Conservation (phyloP, 2,888 invertebrate species). For the Mythimna lalbum region DNA sequence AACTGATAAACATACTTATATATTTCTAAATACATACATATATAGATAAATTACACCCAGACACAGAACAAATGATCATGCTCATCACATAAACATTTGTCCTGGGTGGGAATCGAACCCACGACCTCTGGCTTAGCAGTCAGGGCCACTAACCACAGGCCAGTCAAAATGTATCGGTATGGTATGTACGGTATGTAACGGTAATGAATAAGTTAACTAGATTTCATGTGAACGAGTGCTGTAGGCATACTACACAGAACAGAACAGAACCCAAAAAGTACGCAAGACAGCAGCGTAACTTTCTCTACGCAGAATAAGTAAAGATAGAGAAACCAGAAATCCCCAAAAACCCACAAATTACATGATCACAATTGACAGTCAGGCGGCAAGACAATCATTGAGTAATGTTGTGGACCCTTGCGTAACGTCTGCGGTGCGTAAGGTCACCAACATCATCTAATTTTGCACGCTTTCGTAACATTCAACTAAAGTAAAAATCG, state of each 20-base stretch:
- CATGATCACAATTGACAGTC: slow-evolving; percentile 55
- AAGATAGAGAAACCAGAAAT: slow-evolving; percentile 31
- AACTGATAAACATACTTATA: too few species aligned
- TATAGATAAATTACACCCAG: too few species aligned
- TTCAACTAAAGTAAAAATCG: slow-evolving; percentile 74
- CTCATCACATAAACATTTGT: too few species aligned
- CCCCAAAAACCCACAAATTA: slow-evolving; percentile 48
- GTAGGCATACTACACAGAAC: background rate
- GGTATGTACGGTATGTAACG: too few species aligned
- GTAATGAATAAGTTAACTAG: background rate
- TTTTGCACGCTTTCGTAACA: slow-evolving; percentile 87
- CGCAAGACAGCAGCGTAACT: slow-evolving; percentile 16
- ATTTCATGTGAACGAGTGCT: background rate
- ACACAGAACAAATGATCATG: too few species aligned
- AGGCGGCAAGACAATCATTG: slow-evolving; percentile 56
- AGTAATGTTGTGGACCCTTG: slow-evolving; percentile 68
- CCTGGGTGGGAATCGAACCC: too few species aligned
- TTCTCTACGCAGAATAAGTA: slow-evolving; percentile 22
- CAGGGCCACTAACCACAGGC: too few species aligned
- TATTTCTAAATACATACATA: too few species aligned
- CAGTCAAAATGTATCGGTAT: too few species aligned
- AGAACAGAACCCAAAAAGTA: slow-evolving; percentile 2
- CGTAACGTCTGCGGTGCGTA: slow-evolving; percentile 83
- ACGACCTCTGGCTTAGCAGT: too few species aligned
- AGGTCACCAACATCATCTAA: slow-evolving; percentile 86